Evolutionary conservation across 2,888 invertebrate genomes (phyloP).

Genomic region (Altica lythri): DNA sequence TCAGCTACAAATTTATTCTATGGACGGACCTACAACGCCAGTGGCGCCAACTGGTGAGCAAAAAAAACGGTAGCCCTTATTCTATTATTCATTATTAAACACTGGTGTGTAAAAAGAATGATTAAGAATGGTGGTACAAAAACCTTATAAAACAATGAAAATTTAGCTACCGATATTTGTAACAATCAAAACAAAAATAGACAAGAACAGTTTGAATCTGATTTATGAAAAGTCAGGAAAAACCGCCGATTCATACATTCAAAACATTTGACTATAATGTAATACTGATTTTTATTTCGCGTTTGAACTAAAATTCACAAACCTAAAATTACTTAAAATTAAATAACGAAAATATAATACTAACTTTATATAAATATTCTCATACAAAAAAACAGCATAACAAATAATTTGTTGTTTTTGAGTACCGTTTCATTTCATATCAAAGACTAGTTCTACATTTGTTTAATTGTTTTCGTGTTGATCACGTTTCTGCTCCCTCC

Average conservation of each 20-base stretch:
- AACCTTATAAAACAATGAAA: no score
- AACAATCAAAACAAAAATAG: no score
- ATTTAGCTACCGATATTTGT: no score
- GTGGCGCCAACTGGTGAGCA: no score
- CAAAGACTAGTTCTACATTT: slow-evolving; percentile 30
- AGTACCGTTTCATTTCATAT: slow-evolving; percentile 17
- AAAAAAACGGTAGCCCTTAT: no score
- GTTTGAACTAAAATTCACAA: background rate
- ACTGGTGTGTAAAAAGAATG: no score
- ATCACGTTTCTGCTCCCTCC: slow-evolving; percentile 42
- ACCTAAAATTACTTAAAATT: slow-evolving; percentile 22
- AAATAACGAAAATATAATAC: slow-evolving; percentile 31
- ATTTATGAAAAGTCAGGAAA: no score
- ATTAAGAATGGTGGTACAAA: no score
- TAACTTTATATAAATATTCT: slow-evolving; percentile 32
- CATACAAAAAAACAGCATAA: slow-evolving; percentile 27
- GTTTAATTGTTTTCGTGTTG: slow-evolving; percentile 27
- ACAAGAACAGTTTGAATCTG: no score
- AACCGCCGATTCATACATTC: slow-evolving; percentile 2
- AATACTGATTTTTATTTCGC: slow-evolving; percentile 14
- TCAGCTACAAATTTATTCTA: no score
- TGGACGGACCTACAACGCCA: no score
- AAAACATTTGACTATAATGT: slow-evolving; percentile 10
- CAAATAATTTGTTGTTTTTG: slow-evolving; percentile 29
- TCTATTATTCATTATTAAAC: no score